Conservation (phyloP, 2,113 vertebrate species). For the Zosterops hypoxanthus region DNA sequence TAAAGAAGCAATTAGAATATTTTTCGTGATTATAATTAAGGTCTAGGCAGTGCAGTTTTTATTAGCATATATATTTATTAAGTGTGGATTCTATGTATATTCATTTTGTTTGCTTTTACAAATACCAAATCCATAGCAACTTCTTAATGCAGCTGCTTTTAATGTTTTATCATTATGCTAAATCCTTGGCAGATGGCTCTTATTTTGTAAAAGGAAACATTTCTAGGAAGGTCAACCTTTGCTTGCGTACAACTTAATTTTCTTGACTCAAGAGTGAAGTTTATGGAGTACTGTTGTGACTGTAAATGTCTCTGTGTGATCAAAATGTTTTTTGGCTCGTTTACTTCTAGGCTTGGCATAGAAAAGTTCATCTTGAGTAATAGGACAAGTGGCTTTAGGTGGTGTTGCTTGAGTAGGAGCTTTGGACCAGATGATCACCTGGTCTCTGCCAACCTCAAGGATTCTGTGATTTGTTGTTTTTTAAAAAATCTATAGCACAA, state of each 20-base stretch:
- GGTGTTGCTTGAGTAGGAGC: neutral
- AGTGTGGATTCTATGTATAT: neutral
- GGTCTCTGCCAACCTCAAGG: neutral
- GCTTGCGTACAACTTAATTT: neutral
- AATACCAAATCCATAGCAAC: neutral
- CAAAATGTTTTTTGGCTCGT: neutral
- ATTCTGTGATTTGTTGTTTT: neutral
- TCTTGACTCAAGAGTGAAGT: neutral
- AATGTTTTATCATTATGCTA: neutral
- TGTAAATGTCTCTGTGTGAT: neutral
- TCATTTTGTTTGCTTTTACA: neutral
- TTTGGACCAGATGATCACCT: neutral
- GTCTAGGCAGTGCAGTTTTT: neutral
- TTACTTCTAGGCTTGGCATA: neutral
- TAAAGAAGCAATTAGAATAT: neutral
- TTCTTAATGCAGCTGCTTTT: neutral
- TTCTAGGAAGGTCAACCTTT: neutral
- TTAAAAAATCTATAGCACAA: neutral
- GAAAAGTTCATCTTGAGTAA: neutral
- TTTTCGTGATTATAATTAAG: neutral
- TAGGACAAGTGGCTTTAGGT: neutral
- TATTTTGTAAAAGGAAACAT: neutral
- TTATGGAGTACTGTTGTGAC: neutral
- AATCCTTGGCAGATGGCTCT: neutral
- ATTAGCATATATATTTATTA: neutral